Evolutionary conservation across 2,797 vertebrate genomes (phyloP).

Genomic region (Peromyscus melanophrys): DNA sequence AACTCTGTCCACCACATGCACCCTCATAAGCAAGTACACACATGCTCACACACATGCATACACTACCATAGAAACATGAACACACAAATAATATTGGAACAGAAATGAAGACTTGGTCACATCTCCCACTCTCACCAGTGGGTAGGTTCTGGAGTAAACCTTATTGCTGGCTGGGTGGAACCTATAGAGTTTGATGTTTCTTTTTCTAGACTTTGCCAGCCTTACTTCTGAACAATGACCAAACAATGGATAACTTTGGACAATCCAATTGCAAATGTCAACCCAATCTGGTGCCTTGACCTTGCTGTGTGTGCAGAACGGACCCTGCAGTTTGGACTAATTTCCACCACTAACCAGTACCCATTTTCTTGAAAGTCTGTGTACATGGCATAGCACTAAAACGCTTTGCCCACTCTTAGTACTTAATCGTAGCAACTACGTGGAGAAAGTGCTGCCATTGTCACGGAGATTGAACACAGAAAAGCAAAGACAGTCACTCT

Average conservation of each 20-base stretch:
- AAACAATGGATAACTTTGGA: background rate
- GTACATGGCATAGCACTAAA: constrained; percentile 1
- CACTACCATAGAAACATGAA: background rate
- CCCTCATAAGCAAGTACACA: background rate
- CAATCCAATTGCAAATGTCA: background rate
- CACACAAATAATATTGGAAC: background rate
- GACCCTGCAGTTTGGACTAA: background rate
- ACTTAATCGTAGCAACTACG: background rate
- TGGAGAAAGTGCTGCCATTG: background rate
- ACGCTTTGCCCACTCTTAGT: background rate
- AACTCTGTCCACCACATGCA: background rate
- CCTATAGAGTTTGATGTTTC: background rate
- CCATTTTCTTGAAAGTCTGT: background rate
- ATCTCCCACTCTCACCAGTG: background rate
- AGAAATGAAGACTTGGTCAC: background rate
- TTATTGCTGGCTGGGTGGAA: background rate
- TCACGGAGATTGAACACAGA: background rate
- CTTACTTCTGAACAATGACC: background rate
- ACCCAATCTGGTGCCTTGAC: background rate
- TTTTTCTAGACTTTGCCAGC: background rate
- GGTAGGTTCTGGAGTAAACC: background rate
- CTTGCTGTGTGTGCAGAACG: background rate
- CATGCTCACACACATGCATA: background rate
- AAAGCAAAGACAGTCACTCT: constrained; percentile 16
- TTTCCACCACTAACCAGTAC: background rate